Evolutionary conservation across 2,113 vertebrate species (phyloP).

Genomic region (Eleginops maclovinus): DNA sequence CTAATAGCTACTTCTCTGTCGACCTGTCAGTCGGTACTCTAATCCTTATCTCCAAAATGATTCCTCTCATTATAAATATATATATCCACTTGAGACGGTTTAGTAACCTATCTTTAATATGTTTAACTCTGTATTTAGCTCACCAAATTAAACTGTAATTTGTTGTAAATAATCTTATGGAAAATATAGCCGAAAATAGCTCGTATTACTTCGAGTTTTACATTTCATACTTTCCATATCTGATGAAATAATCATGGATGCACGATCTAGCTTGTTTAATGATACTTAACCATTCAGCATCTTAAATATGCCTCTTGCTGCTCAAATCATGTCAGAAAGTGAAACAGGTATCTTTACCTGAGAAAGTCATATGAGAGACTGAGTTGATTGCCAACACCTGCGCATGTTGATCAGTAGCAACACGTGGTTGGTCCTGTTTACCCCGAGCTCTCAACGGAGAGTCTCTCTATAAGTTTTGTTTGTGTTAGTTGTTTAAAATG

Average conservation of each 20-base stretch:
- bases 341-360: not conserved
- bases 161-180: no score
- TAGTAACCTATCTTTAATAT: no score
- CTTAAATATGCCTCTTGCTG: not conserved
- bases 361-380: conserved; percentile 25
- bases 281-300: no score
- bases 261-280: not conserved
- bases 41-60: no score
- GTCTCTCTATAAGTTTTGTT: conserved; percentile 35
- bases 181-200: not conserved
- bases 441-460: conserved; percentile 45
- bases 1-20: no score
- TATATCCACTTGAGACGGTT: no score
- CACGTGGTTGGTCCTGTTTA: conserved; percentile 61
- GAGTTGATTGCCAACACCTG: conserved; percentile 81
- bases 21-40: no score
- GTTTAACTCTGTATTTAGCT: not conserved
- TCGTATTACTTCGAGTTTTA: not conserved
- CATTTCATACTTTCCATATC: not conserved
- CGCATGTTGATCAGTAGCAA: conserved; percentile 45
- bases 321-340: not conserved
- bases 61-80: no score
- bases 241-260: not conserved
- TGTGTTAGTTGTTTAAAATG: conserved; percentile 65
- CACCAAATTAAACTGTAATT: no score